These are phyloP conservation scores for Volucella zonaria DNA, from an alignment of 2,888 invertebrate genomes.

Conservation along the genomic window DNA sequence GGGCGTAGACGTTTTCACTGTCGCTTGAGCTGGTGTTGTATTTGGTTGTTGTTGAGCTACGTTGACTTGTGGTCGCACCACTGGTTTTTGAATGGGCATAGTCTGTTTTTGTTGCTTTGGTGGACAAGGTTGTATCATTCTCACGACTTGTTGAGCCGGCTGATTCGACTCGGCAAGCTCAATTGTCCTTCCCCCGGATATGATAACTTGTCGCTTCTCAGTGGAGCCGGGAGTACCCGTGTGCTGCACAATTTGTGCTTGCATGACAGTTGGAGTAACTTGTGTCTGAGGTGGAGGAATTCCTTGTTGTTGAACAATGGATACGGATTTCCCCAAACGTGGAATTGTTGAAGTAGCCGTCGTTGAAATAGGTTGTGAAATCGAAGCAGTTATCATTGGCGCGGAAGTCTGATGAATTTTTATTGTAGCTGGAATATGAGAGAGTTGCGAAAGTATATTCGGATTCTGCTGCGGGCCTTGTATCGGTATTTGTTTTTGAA, in stretches of 20 bases:
- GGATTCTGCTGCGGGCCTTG: slow-evolving; percentile 59
- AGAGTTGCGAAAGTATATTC: slow-evolving; percentile 79
- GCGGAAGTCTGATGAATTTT: slow-evolving; percentile 83
- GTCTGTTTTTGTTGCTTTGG: slow-evolving; percentile 77
- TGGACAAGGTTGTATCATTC: slow-evolving; percentile 78
- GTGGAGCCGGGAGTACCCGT: slow-evolving; percentile 80
- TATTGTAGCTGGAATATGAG: slow-evolving; percentile 82
- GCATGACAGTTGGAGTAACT: slow-evolving; percentile 83
- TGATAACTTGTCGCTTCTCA: slow-evolving; percentile 79
- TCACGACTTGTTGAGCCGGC: slow-evolving; percentile 80
- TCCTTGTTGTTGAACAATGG: slow-evolving; percentile 81
- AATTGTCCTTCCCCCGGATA: slow-evolving; percentile 77
- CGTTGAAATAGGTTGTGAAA: slow-evolving; percentile 68
- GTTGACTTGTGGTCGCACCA: slow-evolving; percentile 44
- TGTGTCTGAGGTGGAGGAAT: slow-evolving; percentile 84
- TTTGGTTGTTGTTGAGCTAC: slow-evolving; percentile 7
- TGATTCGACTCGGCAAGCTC: slow-evolving; percentile 78
- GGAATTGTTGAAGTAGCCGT: slow-evolving; percentile 75
- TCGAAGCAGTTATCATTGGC: slow-evolving; percentile 60
- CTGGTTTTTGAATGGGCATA: slow-evolving; percentile 76
- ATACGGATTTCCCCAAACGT: slow-evolving; percentile 76
- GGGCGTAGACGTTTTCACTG: slow-evolving; percentile 57
- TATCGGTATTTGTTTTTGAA: slow-evolving; percentile 75
- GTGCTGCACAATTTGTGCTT: slow-evolving; percentile 79
- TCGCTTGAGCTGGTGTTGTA: slow-evolving; percentile 20